Conservation (phyloP, 2,113 vertebrate species). For the Hydrolagus affinis region DNA sequence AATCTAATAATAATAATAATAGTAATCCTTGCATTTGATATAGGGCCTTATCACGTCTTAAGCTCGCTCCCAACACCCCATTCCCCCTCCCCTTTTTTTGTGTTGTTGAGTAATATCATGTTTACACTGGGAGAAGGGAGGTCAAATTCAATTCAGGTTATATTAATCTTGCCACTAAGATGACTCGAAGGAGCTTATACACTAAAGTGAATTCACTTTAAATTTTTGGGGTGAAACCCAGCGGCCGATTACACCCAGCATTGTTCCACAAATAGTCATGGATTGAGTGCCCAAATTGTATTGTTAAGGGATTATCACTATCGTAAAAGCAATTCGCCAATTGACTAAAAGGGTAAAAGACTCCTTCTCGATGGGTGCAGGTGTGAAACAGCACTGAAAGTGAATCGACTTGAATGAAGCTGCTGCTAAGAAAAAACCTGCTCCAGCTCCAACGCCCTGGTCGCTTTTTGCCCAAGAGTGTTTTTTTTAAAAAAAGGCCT, state of each 20-base stretch:
- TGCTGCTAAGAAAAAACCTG: neutral
- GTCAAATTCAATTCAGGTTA: conserved; percentile 30
- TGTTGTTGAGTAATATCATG: conserved; percentile 14
- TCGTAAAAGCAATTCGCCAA: too few species aligned
- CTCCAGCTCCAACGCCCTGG: neutral
- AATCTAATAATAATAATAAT: too few species aligned
- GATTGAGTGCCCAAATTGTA: neutral
- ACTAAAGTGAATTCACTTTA: too few species aligned
- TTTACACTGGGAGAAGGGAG: conserved; percentile 24
- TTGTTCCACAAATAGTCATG: too few species aligned
- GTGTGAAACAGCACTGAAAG: neutral
- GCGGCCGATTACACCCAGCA: too few species aligned
- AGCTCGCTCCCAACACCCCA: too few species aligned
- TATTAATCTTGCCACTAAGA: too few species aligned
- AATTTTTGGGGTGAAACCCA: too few species aligned
- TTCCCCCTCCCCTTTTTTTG: neutral
- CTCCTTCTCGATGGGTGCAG: neutral
- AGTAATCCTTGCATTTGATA: too few species aligned
- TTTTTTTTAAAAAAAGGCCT: neutral
- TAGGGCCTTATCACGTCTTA: too few species aligned
- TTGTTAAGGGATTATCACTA: conserved; percentile 24
- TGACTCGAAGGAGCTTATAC: too few species aligned
- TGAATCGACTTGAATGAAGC: conserved; percentile 18
- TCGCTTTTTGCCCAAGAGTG: neutral
- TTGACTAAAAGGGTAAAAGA: too few species aligned